These are phyloP conservation scores for Pecten maximus DNA, from an alignment of 2,888 invertebrate genomes.

Conservation along the genomic window DNA sequence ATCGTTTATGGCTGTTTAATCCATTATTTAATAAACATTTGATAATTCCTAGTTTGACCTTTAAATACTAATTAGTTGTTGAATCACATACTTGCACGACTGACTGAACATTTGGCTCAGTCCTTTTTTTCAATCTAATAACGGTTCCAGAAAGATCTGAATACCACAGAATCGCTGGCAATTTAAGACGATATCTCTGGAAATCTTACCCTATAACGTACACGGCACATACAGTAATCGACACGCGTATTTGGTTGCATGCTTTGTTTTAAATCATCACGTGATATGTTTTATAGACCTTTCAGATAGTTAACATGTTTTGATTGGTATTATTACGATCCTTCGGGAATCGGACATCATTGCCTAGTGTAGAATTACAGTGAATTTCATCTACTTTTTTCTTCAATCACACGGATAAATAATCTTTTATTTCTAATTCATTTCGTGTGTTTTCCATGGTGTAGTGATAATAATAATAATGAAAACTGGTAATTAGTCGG, in stretches of 20 bases:
- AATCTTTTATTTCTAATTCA: neutral
- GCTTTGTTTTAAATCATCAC: slow-evolving; percentile 21
- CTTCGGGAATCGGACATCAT: neutral
- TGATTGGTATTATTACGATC: neutral
- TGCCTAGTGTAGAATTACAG: neutral
- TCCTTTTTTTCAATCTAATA: neutral
- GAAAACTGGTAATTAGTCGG: slow-evolving; percentile 9
- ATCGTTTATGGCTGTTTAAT: neutral
- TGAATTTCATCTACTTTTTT: neutral
- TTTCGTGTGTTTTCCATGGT: neutral
- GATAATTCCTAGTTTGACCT: neutral
- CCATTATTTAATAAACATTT: neutral
- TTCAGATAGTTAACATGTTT: neutral
- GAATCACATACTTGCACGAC: neutral
- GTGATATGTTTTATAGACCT: neutral
- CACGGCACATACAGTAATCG: neutral
- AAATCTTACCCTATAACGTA: neutral
- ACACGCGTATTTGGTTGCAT: slow-evolving; percentile 4
- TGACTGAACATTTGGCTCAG: neutral
- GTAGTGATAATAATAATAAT: neutral
- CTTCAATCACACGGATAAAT: neutral
- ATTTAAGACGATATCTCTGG: slow-evolving; percentile 15
- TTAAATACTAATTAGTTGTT: slow-evolving; percentile 26
- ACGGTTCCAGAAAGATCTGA: neutral
- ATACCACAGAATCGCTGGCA: neutral